Conservation (phyloP, 2,888 invertebrate species). For the Parnassius glacialis region DNA sequence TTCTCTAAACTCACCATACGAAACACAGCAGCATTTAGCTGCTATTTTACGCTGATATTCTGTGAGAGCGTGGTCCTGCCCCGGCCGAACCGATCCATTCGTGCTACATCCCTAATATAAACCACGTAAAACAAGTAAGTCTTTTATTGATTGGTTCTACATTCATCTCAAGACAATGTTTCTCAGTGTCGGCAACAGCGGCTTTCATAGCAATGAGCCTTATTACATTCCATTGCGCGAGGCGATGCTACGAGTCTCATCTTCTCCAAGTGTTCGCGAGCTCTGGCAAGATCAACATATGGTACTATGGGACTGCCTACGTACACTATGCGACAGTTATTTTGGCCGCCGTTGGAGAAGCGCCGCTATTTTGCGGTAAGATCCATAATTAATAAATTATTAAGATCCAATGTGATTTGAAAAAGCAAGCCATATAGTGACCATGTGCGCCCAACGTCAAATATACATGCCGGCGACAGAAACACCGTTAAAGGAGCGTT, state of each 20-base stretch:
- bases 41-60: too few relatives aligned
- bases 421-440: too few relatives aligned
- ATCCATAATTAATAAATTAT: neutral
- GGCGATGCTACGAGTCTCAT: slow-evolving; percentile 90
- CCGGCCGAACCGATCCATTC: too few relatives aligned
- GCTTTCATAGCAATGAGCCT: slow-evolving; percentile 82
- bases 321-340: slow-evolving; percentile 89
- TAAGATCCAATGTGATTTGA: neutral
- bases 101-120: too few relatives aligned
- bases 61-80: too few relatives aligned
- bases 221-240: slow-evolving; percentile 84
- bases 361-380: slow-evolving; percentile 84
- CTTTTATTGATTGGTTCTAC: too few relatives aligned
- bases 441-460: too few relatives aligned
- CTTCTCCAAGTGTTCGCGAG: slow-evolving; percentile 90
- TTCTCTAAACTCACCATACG: too few relatives aligned
- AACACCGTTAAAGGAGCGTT: too few relatives aligned
- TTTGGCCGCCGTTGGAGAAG: slow-evolving; percentile 84
- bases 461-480: too few relatives aligned
- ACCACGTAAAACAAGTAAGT: too few relatives aligned
- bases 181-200: slow-evolving; percentile 81
- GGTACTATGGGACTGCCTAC: slow-evolving; percentile 88
- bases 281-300: slow-evolving; percentile 87
- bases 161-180: neutral
- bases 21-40: too few relatives aligned